Conservation (phyloP, 2,797 vertebrate genomes). For the Carduelis carduelis region DNA sequence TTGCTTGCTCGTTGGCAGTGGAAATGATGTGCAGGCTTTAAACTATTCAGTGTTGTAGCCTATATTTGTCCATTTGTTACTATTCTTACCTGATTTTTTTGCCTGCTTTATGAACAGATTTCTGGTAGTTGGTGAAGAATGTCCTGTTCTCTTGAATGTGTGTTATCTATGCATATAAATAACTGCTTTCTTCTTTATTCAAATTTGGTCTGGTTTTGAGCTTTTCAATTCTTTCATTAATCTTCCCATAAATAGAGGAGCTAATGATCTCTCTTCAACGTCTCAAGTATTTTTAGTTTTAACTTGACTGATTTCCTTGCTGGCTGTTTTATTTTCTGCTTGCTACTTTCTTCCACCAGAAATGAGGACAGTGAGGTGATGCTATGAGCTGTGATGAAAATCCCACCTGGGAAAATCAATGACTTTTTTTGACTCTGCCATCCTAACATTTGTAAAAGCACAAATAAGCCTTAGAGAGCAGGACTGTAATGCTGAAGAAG, state of each 20-base stretch:
- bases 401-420: background rate
- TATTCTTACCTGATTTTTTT: constrained; percentile 19
- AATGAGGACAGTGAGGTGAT: constrained; percentile 27
- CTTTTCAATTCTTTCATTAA: constrained; percentile 5
- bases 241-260: background rate
- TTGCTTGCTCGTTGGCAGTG: background rate
- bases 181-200: constrained; percentile 12
- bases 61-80: background rate
- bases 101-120: background rate
- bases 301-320: constrained; percentile 11
- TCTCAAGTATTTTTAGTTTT: constrained; percentile 12
- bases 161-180: constrained; percentile 27
- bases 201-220: constrained; percentile 20
- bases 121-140: background rate
- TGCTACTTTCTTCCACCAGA: constrained; percentile 47
- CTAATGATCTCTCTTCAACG: background rate
- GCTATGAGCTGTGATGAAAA: constrained; percentile 16
- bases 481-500: background rate
- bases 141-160: background rate
- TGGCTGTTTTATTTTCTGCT: constrained; percentile 41
- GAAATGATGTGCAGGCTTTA: background rate
- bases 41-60: background rate
- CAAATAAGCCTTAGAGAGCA: background rate
- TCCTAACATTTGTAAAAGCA: background rate
- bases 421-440: background rate